Evolutionary conservation across 1,140 invertebrate genomes (phyloP).

Genomic region (Macrobrachium rosenbergii): DNA sequence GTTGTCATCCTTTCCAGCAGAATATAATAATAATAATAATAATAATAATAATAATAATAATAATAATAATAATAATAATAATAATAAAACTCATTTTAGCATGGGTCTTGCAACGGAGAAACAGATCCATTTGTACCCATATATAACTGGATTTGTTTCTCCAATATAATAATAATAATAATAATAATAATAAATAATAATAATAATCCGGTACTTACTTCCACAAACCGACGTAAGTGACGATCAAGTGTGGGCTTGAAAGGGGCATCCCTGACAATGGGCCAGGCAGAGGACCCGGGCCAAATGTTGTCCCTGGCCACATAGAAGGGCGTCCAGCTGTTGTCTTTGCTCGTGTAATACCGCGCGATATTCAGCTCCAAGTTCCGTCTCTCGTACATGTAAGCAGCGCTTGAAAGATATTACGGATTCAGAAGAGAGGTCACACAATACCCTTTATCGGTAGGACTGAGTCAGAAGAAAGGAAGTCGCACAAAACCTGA

Average conservation of each 20-base stretch:
- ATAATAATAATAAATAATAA: too few relatives aligned
- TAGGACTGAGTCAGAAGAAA: not conserved
- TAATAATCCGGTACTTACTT: too few relatives aligned
- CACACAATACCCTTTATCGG: not conserved
- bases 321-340: conserved; percentile 1
- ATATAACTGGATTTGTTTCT: too few relatives aligned
- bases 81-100: too few relatives aligned
- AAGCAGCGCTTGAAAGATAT: not conserved
- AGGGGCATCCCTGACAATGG: not conserved
- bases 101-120: too few relatives aligned
- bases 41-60: too few relatives aligned
- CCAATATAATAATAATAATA: too few relatives aligned
- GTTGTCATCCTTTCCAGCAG: too few relatives aligned
- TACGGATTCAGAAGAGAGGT: not conserved
- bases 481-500: too few relatives aligned
- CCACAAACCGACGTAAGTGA: conserved; percentile 45
- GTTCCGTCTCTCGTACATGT: conserved; percentile 20
- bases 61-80: too few relatives aligned
- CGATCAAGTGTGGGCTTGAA: conserved; percentile 49
- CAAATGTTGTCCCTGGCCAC: conserved; percentile 7
- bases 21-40: too few relatives aligned
- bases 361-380: conserved; percentile 6
- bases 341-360: not conserved
- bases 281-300: conserved; percentile 20
- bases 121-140: too few relatives aligned